Evolutionary conservation across 2,888 invertebrate genomes (phyloP).

Genomic region (Drosophila tripunctata): DNA sequence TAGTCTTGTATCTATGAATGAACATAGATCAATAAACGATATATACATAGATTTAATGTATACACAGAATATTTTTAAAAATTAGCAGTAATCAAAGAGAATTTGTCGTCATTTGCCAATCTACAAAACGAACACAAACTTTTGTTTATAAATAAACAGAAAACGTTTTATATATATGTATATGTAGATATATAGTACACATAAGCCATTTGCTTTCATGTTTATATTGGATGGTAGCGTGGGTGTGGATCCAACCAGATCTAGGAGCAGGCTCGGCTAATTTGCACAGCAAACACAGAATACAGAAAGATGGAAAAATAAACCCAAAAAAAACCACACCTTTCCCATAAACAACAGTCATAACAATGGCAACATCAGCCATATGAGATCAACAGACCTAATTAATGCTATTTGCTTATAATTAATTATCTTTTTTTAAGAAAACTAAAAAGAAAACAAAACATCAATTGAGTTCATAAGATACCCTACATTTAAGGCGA

Average conservation of each 20-base stretch:
- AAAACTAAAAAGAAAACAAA: slow-evolving; percentile 8
- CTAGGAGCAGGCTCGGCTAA: slow-evolving; percentile 35
- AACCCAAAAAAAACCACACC: slow-evolving; percentile 44
- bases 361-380: slow-evolving; percentile 23
- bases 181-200: too few relatives aligned
- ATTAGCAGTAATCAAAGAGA: slow-evolving; percentile 47
- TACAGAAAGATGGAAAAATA: background rate
- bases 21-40: background rate
- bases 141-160: slow-evolving; percentile 63
- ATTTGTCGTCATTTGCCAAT: slow-evolving; percentile 58
- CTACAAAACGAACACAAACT: slow-evolving; percentile 25
- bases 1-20: background rate
- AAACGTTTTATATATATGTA: slow-evolving; percentile 9
- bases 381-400: slow-evolving; percentile 38
- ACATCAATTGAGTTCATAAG: slow-evolving; percentile 4
- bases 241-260: slow-evolving; percentile 46
- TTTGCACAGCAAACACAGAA: slow-evolving; percentile 15
- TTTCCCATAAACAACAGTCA: slow-evolving; percentile 24
- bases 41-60: background rate
- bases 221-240: slow-evolving; percentile 40
- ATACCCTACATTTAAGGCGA: slow-evolving; percentile 3
- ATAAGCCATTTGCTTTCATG: slow-evolving; percentile 36
- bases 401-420: slow-evolving; percentile 49
- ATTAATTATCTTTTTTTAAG: slow-evolving; percentile 6
- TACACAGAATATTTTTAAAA: slow-evolving; percentile 33